Percentiles rank a stretch among this genome's conserved stretches.
Conservation (phyloP, 2,113 vertebrate genomes). For the Ictidomys tridecemlineatus region DNA sequence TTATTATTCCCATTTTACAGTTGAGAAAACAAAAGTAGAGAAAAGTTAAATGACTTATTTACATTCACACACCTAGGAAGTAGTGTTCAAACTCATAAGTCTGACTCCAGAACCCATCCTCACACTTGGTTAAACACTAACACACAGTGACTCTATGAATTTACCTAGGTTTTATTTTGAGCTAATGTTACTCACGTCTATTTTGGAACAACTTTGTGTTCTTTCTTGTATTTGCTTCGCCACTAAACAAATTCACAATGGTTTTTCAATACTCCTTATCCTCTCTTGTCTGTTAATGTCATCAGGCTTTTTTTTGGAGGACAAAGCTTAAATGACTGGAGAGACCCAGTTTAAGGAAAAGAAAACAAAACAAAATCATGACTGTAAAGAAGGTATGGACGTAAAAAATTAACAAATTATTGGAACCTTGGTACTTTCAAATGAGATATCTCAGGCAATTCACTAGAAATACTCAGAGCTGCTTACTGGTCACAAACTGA, state of each 20-base stretch:
- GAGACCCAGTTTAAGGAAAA: constrained; percentile 11
- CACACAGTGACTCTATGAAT: not conserved
- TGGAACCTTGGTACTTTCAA: not conserved
- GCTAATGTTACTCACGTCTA: not conserved
- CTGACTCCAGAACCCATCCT: not conserved
- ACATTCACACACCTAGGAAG: not conserved
- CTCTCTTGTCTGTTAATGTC: not conserved
- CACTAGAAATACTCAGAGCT: constrained; percentile 1
- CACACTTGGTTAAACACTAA: not conserved
- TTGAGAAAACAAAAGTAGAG: not conserved
- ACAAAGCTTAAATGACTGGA: not conserved
- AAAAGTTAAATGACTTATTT: not conserved
- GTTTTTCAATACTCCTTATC: not conserved
- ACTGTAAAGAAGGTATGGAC: not conserved
- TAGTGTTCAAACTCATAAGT: constrained; percentile 13
- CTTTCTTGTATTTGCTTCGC: not conserved
- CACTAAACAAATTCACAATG: not conserved
- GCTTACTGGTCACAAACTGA: not conserved
- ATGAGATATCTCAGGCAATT: not conserved
- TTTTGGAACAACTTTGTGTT: not conserved
- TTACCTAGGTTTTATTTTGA: constrained; percentile 1
- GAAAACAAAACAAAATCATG: constrained; percentile 45
- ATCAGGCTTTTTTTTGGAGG: not conserved
- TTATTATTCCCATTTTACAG: constrained; percentile 38
- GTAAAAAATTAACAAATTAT: constrained; percentile 1